Base-by-base conservation (phyloP, 2,888 invertebrate genomes). In the Cenopis cana region DNA sequence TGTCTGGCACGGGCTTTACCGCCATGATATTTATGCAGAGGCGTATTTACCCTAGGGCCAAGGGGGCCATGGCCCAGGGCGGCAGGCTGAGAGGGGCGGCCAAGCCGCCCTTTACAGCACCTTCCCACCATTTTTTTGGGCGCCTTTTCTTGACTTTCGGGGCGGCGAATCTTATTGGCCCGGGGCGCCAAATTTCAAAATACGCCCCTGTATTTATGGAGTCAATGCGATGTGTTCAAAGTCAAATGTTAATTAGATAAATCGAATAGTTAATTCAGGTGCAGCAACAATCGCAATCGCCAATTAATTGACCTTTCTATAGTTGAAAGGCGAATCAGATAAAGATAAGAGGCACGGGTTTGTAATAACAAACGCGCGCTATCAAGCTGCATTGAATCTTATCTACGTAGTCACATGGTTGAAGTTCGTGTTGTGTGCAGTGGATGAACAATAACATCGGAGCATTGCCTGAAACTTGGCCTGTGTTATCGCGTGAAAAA, bases 401-500 rank as follows among this genome's bases (percentile, higher is more conserved):
- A 62, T 64, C 41, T 12, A 8, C 17, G 2, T 29, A n/a, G 8
- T 1, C 10, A 41, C 10, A 64, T 38, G 59, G 18, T 38, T 18
- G 29, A 9, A 17, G 41, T 57, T 57, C 2, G 2, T 12, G 12
- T 24, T 38, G 38, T 6, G n/a, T 18, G 18, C 29, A n/a, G 18
- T 50, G n/a, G 14, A 50, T 49, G 46, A 56, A 56, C 24, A 66
- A 59, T 29, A 68, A 75, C 75, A 77, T 49, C 60, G 75, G 85
- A 79, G 79, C 85, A 83, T 77, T 79, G 85, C 81, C 85, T 84
- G 85, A 83, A 78, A 76, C 78, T 76, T 83, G 84, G 72, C 81
- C 81, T 69, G n/a, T 61, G 61, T 61, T 50, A 61, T 61, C 61
- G 49, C 0, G 49, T 33, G 49, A 49, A 29, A 61, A 61, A 61